Base-by-base conservation (phyloP, 2,888 invertebrate genomes). In the Sinotaia quadrata region DNA sequence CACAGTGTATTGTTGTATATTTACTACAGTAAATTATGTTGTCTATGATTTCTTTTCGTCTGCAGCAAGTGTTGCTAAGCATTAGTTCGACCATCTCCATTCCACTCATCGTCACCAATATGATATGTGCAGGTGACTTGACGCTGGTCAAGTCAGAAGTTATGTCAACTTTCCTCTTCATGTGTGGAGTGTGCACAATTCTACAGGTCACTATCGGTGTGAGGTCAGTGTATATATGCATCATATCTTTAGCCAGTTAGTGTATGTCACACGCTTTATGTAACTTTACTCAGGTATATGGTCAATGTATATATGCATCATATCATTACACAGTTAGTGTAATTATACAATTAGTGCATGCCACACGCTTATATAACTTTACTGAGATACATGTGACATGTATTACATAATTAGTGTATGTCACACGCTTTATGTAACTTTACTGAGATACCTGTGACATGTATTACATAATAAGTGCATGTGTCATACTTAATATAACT, bases 131-230 rank as follows among this genome's bases (percentile, higher is more conserved):
- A 0, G 78, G 77, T 34, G 79, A 80, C 67, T 71, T 80, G 59
- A 77, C 79, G 59, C 71, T 80, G 47, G 82, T 80, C 51, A 80
- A 80, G 58, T 78, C 82, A 0, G 75, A 83, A 61, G 78, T 83
- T n/a, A 77, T 82, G 80, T 80, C 80, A 34, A 83, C 83, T 21
- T 83, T 82, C 65, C 73, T 84, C 51, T 79, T 84, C 67, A 83
- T 84, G 81, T 83, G 82, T 67, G 84, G 84, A 0, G 68, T 83
- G 0, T 78, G 82, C 63, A 84, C 84, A 15, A 59, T 84, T 2
- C 74, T 84, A 34, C 84, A 84, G 65, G 76, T 75, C 31, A 72
- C 77, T 0, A 12, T 83, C 1, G 84, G 84, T 2, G 82, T 82
- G 29, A 78, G 84, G 84, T 84, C 67, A 58, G 74, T 62, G 47